Conservation (phyloP, 2,888 invertebrate species). For the Amblyjoppa fuscipennis region DNA sequence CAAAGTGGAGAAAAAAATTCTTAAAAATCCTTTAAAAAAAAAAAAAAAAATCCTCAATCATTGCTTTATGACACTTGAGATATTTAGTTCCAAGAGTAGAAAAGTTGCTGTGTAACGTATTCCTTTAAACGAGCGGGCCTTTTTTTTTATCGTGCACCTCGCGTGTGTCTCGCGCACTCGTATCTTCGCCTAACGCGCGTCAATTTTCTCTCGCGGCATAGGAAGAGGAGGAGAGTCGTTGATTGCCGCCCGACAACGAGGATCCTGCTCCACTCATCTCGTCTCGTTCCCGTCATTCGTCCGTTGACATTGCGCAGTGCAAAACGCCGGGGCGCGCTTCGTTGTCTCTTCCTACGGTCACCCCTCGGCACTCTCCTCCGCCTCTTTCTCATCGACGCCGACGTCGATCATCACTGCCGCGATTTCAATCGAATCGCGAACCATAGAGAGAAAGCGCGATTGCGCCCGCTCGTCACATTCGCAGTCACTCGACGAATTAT, state of each 20-base stretch:
- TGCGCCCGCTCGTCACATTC: background rate
- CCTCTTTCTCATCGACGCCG: constrained; percentile 17
- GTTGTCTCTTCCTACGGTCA: constrained; percentile 19
- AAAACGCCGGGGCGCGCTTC: constrained; percentile 4
- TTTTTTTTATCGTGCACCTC: too few species aligned
- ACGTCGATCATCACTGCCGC: background rate
- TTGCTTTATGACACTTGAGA: too few species aligned
- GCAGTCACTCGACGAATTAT: constrained; percentile 23
- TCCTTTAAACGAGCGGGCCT: too few species aligned
- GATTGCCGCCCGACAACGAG: background rate
- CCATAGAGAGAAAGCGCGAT: constrained; percentile 11
- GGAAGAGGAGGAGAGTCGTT: background rate
- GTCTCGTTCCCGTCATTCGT: background rate
- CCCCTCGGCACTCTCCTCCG: constrained; percentile 11
- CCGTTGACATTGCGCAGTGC: constrained; percentile 8
- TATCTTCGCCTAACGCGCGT: too few species aligned
- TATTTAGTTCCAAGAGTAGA: too few species aligned
- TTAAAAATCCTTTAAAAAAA: too few species aligned
- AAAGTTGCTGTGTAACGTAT: too few species aligned
- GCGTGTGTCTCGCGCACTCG: too few species aligned
- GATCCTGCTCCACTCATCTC: background rate
- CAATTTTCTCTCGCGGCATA: background rate
- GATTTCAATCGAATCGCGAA: constrained; percentile 19
- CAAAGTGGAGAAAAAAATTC: too few species aligned
- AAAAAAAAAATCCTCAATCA: too few species aligned